Conservation (phyloP, 2,113 vertebrate species). For the Mesitornis unicolor region DNA sequence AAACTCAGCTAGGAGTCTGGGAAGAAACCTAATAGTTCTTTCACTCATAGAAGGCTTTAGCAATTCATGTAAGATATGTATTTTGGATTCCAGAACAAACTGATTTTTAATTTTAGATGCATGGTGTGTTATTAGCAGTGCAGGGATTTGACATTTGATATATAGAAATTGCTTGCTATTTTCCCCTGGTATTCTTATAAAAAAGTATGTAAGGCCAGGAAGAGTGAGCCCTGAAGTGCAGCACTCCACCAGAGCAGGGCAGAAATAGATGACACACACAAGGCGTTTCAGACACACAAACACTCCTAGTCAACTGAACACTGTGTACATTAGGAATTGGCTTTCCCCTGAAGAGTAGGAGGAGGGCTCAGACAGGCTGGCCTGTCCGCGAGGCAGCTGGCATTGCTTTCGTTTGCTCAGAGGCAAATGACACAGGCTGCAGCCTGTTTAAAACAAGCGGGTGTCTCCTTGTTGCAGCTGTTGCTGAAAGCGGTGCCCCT, state of each 20-base stretch:
- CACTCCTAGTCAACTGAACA: conserved; percentile 38
- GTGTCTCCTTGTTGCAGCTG: neutral
- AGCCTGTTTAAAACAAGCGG: neutral
- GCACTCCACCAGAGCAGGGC: neutral
- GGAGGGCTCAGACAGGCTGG: conserved; percentile 38
- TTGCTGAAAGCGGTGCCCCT: neutral
- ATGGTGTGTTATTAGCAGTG: neutral
- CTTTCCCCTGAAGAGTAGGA: conserved; percentile 44
- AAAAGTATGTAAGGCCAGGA: neutral
- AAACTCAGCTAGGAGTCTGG: neutral
- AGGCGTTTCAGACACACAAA: conserved; percentile 48
- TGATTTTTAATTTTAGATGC: neutral
- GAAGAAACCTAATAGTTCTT: conserved; percentile 26
- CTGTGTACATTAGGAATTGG: conserved; percentile 44
- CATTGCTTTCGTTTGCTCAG: neutral
- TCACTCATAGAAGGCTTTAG: neutral
- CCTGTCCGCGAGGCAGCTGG: neutral
- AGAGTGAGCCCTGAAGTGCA: neutral
- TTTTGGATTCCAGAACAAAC: conserved; percentile 7
- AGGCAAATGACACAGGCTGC: neutral
- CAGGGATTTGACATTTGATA: neutral
- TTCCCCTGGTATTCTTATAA: neutral
- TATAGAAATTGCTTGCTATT: conserved; percentile 15
- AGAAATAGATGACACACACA: conserved; percentile 27
- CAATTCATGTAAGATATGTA: neutral